phyloP scores from a whole-genome alignment of 2,113 vertebrate species.

The Chiloscyllium plagiosum region DNA sequence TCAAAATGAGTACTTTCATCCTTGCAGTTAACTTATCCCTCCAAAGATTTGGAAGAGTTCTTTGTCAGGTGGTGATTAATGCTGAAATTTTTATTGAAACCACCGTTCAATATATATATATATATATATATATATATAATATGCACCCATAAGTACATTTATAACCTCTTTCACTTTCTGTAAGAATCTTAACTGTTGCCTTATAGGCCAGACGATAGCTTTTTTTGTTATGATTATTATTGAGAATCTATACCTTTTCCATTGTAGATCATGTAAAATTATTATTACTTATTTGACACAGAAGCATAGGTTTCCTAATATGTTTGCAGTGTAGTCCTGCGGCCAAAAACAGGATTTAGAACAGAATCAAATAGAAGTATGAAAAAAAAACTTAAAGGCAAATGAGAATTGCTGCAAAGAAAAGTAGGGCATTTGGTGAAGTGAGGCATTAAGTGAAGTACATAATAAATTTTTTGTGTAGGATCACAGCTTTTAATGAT shows the following conservation, averaged over 20 bases:
- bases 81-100: background rate
- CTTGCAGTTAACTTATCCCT: background rate
- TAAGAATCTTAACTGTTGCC: background rate
- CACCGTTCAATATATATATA: background rate
- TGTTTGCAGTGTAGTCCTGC: background rate
- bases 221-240: background rate
- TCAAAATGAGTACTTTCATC: background rate
- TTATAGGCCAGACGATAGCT: background rate
- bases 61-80: background rate
- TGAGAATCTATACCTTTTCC: background rate
- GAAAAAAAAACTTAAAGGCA: background rate
- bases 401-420: background rate
- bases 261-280: background rate
- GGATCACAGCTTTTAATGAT: background rate
- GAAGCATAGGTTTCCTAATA: background rate
- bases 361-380: background rate
- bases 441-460: background rate
- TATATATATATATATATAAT: too few relatives aligned
- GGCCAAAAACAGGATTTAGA: background rate
- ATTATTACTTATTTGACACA: background rate
- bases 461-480: background rate
- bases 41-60: background rate
- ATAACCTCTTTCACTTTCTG: background rate
- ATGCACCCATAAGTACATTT: background rate
- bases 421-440: background rate